Conservation (phyloP, 2,113 vertebrate genomes). For the Tragelaphus buxtoni region DNA sequence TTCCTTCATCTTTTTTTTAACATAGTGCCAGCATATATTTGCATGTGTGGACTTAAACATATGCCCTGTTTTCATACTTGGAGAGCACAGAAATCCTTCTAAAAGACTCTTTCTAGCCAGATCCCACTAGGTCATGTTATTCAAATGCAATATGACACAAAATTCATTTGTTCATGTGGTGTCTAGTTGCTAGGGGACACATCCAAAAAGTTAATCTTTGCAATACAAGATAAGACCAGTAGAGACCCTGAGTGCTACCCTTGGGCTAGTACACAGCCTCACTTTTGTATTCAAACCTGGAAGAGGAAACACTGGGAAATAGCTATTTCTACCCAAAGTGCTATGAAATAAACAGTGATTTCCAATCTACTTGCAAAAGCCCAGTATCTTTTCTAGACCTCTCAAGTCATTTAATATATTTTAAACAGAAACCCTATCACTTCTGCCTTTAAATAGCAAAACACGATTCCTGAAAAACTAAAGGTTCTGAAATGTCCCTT, state of each 20-base stretch:
- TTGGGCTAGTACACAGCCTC: background rate
- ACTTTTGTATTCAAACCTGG: background rate
- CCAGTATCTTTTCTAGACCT: background rate
- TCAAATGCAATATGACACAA: slow-evolving; percentile 14
- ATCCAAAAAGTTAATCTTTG: background rate
- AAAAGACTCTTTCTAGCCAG: background rate
- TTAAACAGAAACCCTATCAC: background rate
- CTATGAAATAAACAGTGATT: background rate
- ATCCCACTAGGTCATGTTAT: background rate
- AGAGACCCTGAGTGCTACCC: background rate
- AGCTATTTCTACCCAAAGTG: background rate
- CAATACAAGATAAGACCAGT: background rate
- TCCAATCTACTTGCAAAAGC: background rate
- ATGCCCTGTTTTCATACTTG: background rate
- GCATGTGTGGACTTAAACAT: background rate
- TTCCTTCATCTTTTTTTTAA: background rate
- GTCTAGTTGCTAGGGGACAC: background rate
- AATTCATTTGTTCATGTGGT: background rate
- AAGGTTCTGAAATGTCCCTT: background rate
- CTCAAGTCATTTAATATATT: background rate
- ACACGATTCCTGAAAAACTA: background rate
- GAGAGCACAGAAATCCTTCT: background rate
- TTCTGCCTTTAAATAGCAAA: background rate
- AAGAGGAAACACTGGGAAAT: background rate
- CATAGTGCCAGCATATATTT: background rate